These are phyloP conservation scores for Nezara viridula DNA, from an alignment of 2,888 invertebrate genomes.

Conservation along the genomic window DNA sequence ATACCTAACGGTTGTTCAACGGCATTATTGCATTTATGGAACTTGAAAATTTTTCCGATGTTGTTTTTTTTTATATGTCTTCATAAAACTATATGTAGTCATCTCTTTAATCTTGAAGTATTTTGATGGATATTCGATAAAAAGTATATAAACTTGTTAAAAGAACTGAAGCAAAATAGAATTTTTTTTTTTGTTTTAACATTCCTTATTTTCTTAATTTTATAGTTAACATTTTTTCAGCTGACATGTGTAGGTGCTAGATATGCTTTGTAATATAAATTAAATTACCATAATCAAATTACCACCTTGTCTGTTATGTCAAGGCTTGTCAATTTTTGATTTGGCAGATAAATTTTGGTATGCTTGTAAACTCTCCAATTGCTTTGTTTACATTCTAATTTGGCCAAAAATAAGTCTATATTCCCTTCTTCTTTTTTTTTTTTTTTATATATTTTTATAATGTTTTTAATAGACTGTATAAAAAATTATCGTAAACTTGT, in stretches of 20 bases:
- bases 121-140: slow-evolving; percentile 3
- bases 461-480: not conserved
- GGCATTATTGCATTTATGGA: slow-evolving; percentile 8
- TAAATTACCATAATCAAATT: slow-evolving; percentile 18
- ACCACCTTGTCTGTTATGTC: slow-evolving; percentile 40
- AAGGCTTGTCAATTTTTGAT: slow-evolving; percentile 46
- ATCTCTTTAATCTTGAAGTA: slow-evolving; percentile 22
- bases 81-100: not conserved
- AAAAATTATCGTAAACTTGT: not conserved
- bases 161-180: slow-evolving; percentile 5
- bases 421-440: not conserved
- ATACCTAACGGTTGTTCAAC: slow-evolving; percentile 31
- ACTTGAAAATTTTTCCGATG: slow-evolving; percentile 14
- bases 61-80: slow-evolving; percentile 26
- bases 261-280: slow-evolving; percentile 56
- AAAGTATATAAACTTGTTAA: not conserved
- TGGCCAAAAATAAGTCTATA: not conserved
- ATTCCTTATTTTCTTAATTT: slow-evolving; percentile 41
- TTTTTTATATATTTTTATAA: not conserved
- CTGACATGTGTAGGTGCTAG: slow-evolving; percentile 60
- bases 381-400: slow-evolving; percentile 31
- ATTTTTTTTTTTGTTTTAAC: slow-evolving; percentile 51
- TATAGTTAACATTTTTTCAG: slow-evolving; percentile 54
- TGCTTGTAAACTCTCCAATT: slow-evolving; percentile 48
- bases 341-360: slow-evolving; percentile 39